A percentile compares a stretch with the other conserved stretches of the same genome.
These are phyloP conservation scores for Apostichopus californicus DNA, from an alignment of 35 echinoderm and acorn worm species.

Conservation along the genomic window DNA sequence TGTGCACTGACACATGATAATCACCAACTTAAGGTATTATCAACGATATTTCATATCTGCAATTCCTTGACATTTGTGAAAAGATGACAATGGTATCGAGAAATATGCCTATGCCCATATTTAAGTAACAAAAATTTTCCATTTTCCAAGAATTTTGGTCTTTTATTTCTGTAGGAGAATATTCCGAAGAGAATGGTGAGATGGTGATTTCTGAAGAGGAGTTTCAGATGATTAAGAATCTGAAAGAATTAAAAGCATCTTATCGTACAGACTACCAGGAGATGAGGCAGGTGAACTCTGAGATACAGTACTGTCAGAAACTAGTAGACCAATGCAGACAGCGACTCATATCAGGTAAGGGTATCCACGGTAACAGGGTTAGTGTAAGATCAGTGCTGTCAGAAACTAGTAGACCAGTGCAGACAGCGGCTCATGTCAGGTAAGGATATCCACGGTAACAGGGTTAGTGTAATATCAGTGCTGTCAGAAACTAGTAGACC, in stretches of 20 bases:
- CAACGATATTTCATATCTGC: too few species aligned
- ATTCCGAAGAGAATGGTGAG: constrained; percentile 83
- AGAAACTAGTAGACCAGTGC: not conserved
- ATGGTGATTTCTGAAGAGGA: constrained; percentile 91
- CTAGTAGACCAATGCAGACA: constrained; percentile 92
- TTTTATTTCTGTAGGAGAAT: constrained; percentile 72
- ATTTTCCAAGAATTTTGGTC: too few species aligned
- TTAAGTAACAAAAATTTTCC: too few species aligned
- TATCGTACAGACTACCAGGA: constrained; percentile 90
- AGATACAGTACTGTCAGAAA: constrained; percentile 97
- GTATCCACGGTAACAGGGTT: not conserved
- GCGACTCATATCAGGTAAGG: constrained; percentile 82
- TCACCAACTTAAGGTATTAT: too few species aligned
- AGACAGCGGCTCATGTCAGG: constrained; percentile 78
- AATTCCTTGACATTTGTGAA: too few species aligned
- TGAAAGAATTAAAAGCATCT: constrained; percentile 92
- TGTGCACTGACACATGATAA: too few species aligned
- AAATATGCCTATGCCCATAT: too few species aligned
- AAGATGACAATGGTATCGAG: too few species aligned
- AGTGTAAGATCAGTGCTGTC: not conserved
- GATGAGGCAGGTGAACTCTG: constrained; percentile 89
- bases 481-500: not conserved
- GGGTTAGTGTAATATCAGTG: not conserved
- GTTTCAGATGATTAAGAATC: constrained; percentile 88
- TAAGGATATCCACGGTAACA: constrained; percentile 17